Evolutionary conservation across 2,888 invertebrate genomes (phyloP), one percentile per base, ranked within the genome.

Genomic region (Apocheima hispidaria): DNA sequence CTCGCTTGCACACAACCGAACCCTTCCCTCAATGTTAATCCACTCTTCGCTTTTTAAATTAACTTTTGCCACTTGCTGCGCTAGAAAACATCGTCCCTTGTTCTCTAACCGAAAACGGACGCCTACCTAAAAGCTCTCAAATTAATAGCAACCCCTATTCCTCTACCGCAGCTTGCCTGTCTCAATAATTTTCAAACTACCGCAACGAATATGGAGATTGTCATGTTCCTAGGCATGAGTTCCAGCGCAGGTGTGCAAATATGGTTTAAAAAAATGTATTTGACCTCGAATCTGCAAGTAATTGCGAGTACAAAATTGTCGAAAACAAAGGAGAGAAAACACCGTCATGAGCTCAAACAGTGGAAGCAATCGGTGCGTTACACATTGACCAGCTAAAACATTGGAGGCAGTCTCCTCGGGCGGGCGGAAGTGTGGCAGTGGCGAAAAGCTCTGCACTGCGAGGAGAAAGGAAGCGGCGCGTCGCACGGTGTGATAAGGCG

Each of bases 381-480:
- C 81, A 84, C 83, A 87, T 87, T 86, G 85, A 83, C 85, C 84
- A 83, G 82, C 75, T 84, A 82, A 82, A 87, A 86, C 80, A n/a
- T n/a, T 84, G 79, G 75, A 84, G 81, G 86, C 81, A 85, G 86
- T 84, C 81, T 84, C 36, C 28, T 82, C 84, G 84, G 86, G 84
- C 79, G 88, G 87, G 88, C 91, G 92, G 90, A 92, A 91, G 89
- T 89, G 83, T 88, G 86, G 88, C 86, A 89, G 88, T 87, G 87
- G 90, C 90, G 91, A 90, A 92, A 91, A 90, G 89, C 91, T 91
- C 88, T 87, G 88, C 87, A 88, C 90, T 90, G 90, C 83, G 89
- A 91, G 85, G 91, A 91, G 92, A 90, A 91, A 90, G 92, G 92
- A 92, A 90, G 90, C 86, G 82, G 87, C 50, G 90, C 88, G 89